Evolutionary conservation across 2,113 vertebrate species (phyloP), one percentile per base, ranked within the genome.

Genomic region (Falco punctatus): DNA sequence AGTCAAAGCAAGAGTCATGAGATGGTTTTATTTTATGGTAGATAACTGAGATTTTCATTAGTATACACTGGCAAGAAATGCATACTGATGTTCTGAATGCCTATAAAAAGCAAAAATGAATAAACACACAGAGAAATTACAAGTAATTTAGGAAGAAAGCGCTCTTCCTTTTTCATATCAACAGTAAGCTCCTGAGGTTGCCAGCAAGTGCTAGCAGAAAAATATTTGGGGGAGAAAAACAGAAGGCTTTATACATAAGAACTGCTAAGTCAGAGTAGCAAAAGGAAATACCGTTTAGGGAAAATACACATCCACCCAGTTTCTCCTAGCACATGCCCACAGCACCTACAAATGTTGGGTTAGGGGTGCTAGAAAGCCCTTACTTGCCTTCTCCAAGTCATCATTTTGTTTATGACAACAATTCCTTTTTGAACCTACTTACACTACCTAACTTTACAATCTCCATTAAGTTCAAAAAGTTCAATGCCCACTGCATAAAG

Each of bases 1-100:
- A 89, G 80, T 81, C 42, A 88, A 74, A 95, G 80, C 42, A 91
- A 80, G 15, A 84, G n/a, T 55, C 64, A 86, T 40, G 64, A 66
- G 42, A 83, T 22, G 82, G 75, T 77, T 90, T 62, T 52, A 88
- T 67, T 88, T 92, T 81, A 66, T 86, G 59, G 51, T 83, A 86
- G 86, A 62, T 84, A 95, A 22, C 91, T 89, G 88, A 88, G 72
- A 91, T 96, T 92, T 95, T 86, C 89, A 88, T 78, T 78, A 92
- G 67, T 55, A 59, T 46, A 59, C 10, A 70, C 69, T 59, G 52
- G 48, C 38, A 95, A 92, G 57, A 94, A 96, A 92, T 64, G 28
- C 64, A 91, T 51, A 70, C 26, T 58, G 83, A 64, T 71, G 20
- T 71, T 92, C 69, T 2, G 10, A 95, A 91, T 30, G 42, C 21